Conservation (phyloP, 2,113 vertebrate species). For the Semnornis frantzii region DNA sequence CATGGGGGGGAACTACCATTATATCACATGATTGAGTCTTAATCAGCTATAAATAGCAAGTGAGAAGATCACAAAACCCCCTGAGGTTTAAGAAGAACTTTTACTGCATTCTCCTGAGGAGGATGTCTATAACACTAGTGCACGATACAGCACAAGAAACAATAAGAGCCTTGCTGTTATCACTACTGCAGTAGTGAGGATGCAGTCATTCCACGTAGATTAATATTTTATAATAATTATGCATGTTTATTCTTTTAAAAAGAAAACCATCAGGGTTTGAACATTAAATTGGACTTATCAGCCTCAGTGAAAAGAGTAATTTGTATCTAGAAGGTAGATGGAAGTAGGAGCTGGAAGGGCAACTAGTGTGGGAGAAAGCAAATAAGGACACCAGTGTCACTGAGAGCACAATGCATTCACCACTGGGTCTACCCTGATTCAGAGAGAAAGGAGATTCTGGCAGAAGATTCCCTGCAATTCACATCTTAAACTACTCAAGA, state of each 20-base stretch:
- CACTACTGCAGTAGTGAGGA: not conserved
- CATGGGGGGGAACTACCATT: not conserved
- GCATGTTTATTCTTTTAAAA: not conserved
- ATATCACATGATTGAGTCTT: not conserved
- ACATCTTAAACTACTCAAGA: not conserved
- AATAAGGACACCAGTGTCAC: not conserved
- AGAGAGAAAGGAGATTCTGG: not conserved
- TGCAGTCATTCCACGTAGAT: not conserved
- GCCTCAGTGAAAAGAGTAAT: not conserved
- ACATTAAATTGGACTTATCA: not conserved
- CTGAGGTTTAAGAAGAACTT: not conserved
- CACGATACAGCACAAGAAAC: not conserved
- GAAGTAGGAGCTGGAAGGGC: not conserved
- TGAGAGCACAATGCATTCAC: fast-evolving
- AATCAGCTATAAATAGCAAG: constrained; percentile 5
- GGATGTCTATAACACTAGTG: not conserved
- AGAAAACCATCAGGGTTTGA: not conserved
- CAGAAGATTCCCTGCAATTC: not conserved
- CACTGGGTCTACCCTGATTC: not conserved
- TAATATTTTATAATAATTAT: not conserved
- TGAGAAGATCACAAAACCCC: constrained; percentile 7
- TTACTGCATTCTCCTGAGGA: not conserved
- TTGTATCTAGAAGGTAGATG: not conserved
- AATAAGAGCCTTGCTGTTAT: not conserved
- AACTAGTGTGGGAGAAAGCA: not conserved